Conservation (phyloP, 2,113 vertebrate genomes). For the Nothobranchius kuhntae region DNA sequence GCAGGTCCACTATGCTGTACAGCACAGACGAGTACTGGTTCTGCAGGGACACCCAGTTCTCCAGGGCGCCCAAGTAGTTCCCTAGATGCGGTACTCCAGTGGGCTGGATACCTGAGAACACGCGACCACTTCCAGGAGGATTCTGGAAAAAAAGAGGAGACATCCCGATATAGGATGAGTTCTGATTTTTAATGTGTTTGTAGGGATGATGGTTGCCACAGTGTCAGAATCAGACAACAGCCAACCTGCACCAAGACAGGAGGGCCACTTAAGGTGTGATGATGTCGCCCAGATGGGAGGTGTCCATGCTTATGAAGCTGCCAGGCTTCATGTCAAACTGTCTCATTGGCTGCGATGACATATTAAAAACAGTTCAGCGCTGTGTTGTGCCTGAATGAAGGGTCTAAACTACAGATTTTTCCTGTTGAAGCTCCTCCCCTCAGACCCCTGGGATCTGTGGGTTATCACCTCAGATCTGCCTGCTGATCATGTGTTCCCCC, state of each 20-base stretch:
- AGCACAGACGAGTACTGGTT: constrained; percentile 80
- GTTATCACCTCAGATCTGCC: constrained; percentile 59
- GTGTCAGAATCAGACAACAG: background rate
- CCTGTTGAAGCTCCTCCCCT: background rate
- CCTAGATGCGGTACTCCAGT: constrained; percentile 92
- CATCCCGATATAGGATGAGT: background rate
- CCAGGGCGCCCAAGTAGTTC: constrained; percentile 95
- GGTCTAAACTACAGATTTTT: constrained; percentile 36
- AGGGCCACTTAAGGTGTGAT: background rate
- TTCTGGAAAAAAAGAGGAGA: constrained; percentile 31
- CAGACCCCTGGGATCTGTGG: constrained; percentile 23
- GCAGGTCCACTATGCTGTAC: constrained; percentile 94
- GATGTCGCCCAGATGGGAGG: background rate
- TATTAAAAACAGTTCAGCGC: constrained; percentile 18
- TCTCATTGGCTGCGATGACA: background rate
- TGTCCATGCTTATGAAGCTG: too few species aligned
- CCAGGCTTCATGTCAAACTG: too few species aligned
- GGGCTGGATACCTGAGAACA: constrained; percentile 96
- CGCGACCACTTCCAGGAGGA: constrained; percentile 55
- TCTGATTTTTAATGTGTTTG: too few species aligned
- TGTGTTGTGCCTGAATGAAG: constrained; percentile 7
- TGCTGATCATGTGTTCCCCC: constrained; percentile 40
- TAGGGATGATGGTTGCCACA: too few species aligned
- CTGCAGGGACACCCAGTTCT: constrained; percentile 92
- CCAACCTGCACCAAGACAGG: background rate